Evolutionary conservation across 2,797 vertebrate genomes (phyloP), one percentile per base, ranked within the genome.

Genomic region (Cephalopachus bancanus): DNA sequence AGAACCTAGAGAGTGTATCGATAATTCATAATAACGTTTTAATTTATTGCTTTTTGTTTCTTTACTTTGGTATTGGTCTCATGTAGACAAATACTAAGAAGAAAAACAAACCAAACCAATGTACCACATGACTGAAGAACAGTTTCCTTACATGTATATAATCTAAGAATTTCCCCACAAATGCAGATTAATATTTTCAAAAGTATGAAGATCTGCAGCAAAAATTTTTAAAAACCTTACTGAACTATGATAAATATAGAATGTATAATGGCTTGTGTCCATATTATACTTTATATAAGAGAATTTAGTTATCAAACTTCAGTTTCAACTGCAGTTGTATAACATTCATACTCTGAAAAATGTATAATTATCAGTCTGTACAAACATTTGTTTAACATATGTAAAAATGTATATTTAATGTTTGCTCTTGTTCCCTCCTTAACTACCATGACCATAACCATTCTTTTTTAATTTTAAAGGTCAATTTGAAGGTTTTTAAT

Each of bases 1-100:
- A 87, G 55, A 83, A 51, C 10, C 7, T 89, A 20, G 64, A 49
- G 9, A 94, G 4, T 64, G 10, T 28, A 16, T 64, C 49, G 49
- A 44, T 49, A 89, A 93, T 84, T 64, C n/a, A 78, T 80, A 79
- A 76, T 69, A 83, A 59, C n/a, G 79, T 84, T 67, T 90, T 85
- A 86, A 65, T 59, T 60, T 28, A 30, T 80, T 80, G 10, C 4
- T 10, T 62, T 81, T 72, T 89, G 37, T 81, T 93, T 94, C 33
- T 79, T 86, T 83, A 60, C 51, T 60, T 62, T 93, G 26, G 60
- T 90, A 4, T 89, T 83, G 26, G n/a, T 60, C 28, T 88, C 11
- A 91, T 10, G 60, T 37, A 89, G 5, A 53, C 7, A 96, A 95
- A 83, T 33, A 72, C 2, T 86, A 88, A 79, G 15, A 89, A 86